Evolutionary conservation across 2,888 invertebrate species (phyloP).

Genomic region (Pterostichus madidus): DNA sequence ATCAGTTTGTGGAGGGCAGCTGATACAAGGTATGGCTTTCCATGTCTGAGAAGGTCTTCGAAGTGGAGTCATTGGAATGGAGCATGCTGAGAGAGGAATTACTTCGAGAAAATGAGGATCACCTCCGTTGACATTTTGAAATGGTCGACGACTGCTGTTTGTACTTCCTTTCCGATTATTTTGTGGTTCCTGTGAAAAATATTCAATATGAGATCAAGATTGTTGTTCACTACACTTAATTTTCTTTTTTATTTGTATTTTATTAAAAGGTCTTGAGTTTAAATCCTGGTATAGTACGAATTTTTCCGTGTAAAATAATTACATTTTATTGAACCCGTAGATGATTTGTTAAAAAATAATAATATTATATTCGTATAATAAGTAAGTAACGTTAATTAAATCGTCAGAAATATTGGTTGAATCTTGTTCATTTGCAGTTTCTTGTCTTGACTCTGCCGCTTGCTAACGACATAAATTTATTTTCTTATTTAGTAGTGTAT

Average conservation of each 20-base stretch:
- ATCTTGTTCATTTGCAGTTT: no score
- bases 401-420: no score
- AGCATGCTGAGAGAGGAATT: constrained; percentile 82
- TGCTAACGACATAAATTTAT: background rate
- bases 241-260: no score
- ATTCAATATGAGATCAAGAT: background rate
- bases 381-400: no score
- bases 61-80: constrained; percentile 77
- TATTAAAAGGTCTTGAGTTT: no score
- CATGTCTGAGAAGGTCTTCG: constrained; percentile 76
- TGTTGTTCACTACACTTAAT: no score
- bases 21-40: constrained; percentile 74
- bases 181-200: constrained; percentile 66
- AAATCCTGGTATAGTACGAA: no score
- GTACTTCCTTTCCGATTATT: constrained; percentile 63
- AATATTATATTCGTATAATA: no score
- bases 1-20: constrained; percentile 69
- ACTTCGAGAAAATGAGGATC: constrained; percentile 79
- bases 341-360: no score
- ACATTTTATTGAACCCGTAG: no score
- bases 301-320: no score
- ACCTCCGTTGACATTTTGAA: constrained; percentile 69
- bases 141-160: constrained; percentile 64
- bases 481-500: background rate
- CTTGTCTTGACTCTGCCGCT: no score